Conservation (phyloP, 2,888 invertebrate genomes). For the Oscheius sp. region DNA sequence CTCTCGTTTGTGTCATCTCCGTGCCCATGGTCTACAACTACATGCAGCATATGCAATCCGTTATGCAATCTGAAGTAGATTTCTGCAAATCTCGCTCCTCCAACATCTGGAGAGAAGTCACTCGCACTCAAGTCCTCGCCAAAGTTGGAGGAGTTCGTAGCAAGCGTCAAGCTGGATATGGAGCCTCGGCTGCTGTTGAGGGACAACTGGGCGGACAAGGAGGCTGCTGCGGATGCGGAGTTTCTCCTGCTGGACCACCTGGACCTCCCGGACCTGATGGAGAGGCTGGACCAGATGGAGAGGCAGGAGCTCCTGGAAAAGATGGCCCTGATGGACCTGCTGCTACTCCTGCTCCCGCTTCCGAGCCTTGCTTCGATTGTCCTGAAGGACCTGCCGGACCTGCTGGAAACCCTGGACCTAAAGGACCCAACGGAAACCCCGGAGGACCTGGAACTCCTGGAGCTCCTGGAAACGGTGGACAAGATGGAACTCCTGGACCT, state of each 20-base stretch:
- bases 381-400: constrained; percentile 58
- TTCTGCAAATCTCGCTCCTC: constrained; percentile 63
- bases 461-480: constrained; percentile 58
- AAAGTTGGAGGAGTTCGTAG: constrained; percentile 55
- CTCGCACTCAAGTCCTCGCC: constrained; percentile 57
- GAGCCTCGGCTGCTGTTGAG: constrained; percentile 45
- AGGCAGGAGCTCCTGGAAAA: constrained; percentile 57
- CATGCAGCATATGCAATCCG: constrained; percentile 65
- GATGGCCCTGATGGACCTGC: constrained; percentile 62
- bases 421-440: constrained; percentile 59
- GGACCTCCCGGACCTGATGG: constrained; percentile 42
- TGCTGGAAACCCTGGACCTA: constrained; percentile 56
- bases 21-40: constrained; percentile 68
- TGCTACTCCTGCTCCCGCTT: constrained; percentile 57
- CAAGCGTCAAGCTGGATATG: constrained; percentile 57
- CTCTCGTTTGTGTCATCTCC: constrained; percentile 58
- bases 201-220: constrained; percentile 15
- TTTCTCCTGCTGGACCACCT: constrained; percentile 31
- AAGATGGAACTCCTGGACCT: constrained; percentile 54
- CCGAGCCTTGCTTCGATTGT: constrained; percentile 59
- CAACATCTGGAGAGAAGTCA: constrained; percentile 65
- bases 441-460: constrained; percentile 60
- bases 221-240: constrained; percentile 37
- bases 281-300: constrained; percentile 36
- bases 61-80: constrained; percentile 63